Base-by-base conservation (phyloP, 2,888 invertebrate species). In the Dolichopus griseipennis region DNA sequence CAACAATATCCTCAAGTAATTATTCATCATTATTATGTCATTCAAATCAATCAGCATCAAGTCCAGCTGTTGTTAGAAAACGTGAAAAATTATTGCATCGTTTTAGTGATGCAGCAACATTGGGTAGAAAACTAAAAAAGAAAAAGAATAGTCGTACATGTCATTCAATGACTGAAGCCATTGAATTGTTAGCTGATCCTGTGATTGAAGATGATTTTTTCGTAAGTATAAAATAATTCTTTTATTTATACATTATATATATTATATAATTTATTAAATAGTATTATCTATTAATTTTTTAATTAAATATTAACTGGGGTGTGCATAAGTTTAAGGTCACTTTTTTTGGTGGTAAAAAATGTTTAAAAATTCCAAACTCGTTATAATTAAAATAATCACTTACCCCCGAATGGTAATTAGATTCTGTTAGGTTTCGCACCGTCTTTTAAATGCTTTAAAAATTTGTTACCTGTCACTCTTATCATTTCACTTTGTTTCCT, bases 131-230 rank as follows among this genome's bases (percentile, higher is more conserved):
- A 66, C 74, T 80, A 43, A 81, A 81, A 72, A 81, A 81, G 73
- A 81, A 81, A 73, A 79, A 79, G 72, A 80, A 81, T 70, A 80
- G 79, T 71, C 77, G 81, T 71, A 77, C 78, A 69, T 81, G 80
- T 71, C 78, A 80, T 69, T 81, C 81, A 66, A 81, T 81, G 81
- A 80, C 81, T 20, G 81, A 81, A 69, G 77, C 81, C 68, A 81
- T 81, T 68, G 81, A 81, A 75, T 79, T 81, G 77, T 76, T 81
- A 15, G 81, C 81, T 68, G 81, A 81, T 78, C 81, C 80, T n/a
- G 81, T 81, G 67, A 78, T 81, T 70, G 81, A 81, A 74, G 81
- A 81, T 75, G 80, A 81, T 72, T 79, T 80, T 74, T 80, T 81
- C 70, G 81, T 81, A 75, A 81, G 81, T 81, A 78, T 37, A 65